Evolutionary conservation across 2,888 invertebrate genomes (phyloP).

Genomic region (Lepidocyrtinus sp.): DNA sequence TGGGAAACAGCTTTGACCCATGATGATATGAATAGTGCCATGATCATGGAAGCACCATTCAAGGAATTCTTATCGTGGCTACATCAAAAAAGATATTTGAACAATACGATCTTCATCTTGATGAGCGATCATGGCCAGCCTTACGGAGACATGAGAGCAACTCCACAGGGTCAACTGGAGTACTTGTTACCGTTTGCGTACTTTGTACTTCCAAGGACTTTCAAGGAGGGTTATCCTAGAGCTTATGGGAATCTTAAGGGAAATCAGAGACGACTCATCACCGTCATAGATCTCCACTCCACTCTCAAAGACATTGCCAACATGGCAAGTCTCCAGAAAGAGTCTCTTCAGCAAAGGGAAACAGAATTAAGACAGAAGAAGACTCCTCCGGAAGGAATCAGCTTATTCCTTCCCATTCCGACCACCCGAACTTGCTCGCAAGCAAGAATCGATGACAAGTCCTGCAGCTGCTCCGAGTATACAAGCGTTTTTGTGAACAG

Average conservation of each 20-base stretch:
- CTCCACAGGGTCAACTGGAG: conserved; percentile 72
- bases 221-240: conserved; percentile 29
- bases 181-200: conserved; percentile 74
- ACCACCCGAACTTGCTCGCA: conserved; percentile 81
- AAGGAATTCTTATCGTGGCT: conserved; percentile 71
- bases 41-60: conserved; percentile 72
- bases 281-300: conserved; percentile 71
- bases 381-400: conserved; percentile 75
- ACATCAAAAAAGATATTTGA: conserved; percentile 69
- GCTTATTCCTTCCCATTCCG: conserved; percentile 84
- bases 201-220: conserved; percentile 81
- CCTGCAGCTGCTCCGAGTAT: conserved; percentile 87
- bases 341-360: neutral
- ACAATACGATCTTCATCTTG: conserved; percentile 70
- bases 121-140: conserved; percentile 74
- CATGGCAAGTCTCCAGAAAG: neutral
- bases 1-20: conserved; percentile 82
- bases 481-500: conserved; percentile 71
- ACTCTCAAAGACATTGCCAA: neutral
- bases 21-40: conserved; percentile 86
- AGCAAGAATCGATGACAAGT: conserved; percentile 86
- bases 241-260: conserved; percentile 78
- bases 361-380: too few species aligned
- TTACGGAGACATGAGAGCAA: conserved; percentile 75
- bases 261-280: conserved; percentile 74